Evolutionary conservation across 1,140 invertebrate genomes (phyloP), one percentile per base, ranked within the genome.

Genomic region (Branchinecta lindahli): DNA sequence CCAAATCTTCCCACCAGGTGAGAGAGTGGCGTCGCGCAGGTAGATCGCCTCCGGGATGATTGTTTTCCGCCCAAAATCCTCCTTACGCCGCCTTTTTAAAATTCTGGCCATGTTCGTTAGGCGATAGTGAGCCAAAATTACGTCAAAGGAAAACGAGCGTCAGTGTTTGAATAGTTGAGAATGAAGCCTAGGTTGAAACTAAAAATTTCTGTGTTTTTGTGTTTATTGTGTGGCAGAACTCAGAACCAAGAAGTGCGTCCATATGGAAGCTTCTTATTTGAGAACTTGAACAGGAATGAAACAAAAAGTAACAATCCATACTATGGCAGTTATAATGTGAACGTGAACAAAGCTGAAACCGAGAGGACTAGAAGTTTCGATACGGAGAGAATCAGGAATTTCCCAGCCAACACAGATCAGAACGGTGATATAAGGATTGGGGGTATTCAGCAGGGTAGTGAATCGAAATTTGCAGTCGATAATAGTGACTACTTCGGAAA

Each of bases 401-500:
- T 61, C 52, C 52, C 52, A 15, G 52, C 52, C 12, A 61, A 61
- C 52, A 61, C 52, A 15, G 52, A 61, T 61, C 18, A 61, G 12
- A 61, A 61, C 12, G 52, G 52, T 12, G 52, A 61, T 61, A 61
- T 61, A 12, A 12, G 52, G 12, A 61, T 61, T 61, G 52, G 52
- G 18, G 52, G 52, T 20, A 61, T 61, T 61, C 18, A 15, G 52
- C 52, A 61, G 18, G 52, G 52, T 61, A 61, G 52, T 61, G 52
- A 61, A 61, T 61, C 52, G 6, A 61, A 20, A 61, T 61, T 61
- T 61, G 52, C 52, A 61, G 52, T 61, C 18, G 52, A 61, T 61
- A 61, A 61, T 61, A 61, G 52, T 61, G 52, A 61, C 18, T 61
- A 61, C 18, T 61, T 61, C 52, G 52, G 52, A 15, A 61, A 61